These are phyloP conservation scores for Xenopus petersii DNA, from an alignment of 2,797 vertebrate genomes.

Conservation along the genomic window DNA sequence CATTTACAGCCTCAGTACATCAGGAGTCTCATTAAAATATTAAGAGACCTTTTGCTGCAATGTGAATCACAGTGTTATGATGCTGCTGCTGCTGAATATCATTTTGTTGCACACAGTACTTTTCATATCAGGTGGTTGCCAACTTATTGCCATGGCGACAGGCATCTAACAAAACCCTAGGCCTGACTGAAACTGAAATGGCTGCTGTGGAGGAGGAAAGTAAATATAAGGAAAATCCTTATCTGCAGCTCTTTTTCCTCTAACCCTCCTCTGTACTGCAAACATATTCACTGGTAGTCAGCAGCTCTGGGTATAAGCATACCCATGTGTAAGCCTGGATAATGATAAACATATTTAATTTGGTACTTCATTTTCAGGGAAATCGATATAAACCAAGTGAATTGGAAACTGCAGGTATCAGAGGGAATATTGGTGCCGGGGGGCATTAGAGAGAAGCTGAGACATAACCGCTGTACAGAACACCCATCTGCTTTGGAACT, in stretches of 20 bases:
- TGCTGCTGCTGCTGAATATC: slow-evolving; percentile 20
- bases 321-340: slow-evolving; percentile 43
- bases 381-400: slow-evolving; percentile 63
- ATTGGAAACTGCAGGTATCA: slow-evolving; percentile 11
- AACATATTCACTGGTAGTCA: not conserved
- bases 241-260: not conserved
- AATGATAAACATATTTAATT: slow-evolving; percentile 47
- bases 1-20: not conserved
- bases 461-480: slow-evolving; percentile 1
- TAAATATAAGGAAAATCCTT: not conserved
- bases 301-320: slow-evolving; percentile 21
- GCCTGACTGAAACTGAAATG: slow-evolving; percentile 25
- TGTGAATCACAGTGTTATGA: slow-evolving; percentile 25
- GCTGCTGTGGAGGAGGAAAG: slow-evolving; percentile 1
- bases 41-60: slow-evolving; percentile 7
- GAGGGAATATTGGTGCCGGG: slow-evolving; percentile 23
- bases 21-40: slow-evolving; percentile 26
- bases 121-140: slow-evolving; percentile 35
- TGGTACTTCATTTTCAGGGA: slow-evolving; percentile 59
- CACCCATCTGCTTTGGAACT: not conserved
- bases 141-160: slow-evolving; percentile 43
- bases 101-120: slow-evolving; percentile 24
- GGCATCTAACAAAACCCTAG: slow-evolving; percentile 35
- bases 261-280: not conserved
- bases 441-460: slow-evolving; percentile 9